Base-by-base conservation (phyloP, 2,888 invertebrate species). In the Hydraecia micacea region DNA sequence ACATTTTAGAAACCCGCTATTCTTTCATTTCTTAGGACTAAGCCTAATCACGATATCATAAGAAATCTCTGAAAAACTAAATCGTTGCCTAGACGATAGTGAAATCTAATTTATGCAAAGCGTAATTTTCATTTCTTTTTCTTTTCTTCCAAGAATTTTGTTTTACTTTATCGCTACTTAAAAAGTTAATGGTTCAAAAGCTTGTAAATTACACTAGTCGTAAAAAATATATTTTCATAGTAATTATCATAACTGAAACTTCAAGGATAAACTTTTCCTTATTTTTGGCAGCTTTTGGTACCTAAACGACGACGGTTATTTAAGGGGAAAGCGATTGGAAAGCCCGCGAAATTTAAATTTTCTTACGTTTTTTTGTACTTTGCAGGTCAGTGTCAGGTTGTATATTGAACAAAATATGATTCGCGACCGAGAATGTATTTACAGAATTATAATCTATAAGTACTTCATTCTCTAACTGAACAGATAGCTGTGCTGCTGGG, bases 41-140 rank as follows among this genome's bases (percentile, higher is more conserved):
- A 6, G 9, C 71, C 70, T 86, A 83, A 83, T 80, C 76, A 75
- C 58, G 73, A 80, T 85, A 69, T 86, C 82, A 83, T 85, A 85
- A 90, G 81, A 87, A 89, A 87, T 86, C 84, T 77, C 81, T 88
- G 75, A 87, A 90, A 90, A 89, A 88, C 82, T 81, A 74, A 84
- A 89, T 89, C 85, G 87, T 89, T 87, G 84, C 67, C 77, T 73
- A 78, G 80, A 77, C 86, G 87, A 87, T 90, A 89, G 78, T 83
- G 72, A 86, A 89, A 88, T 73, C 76, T 87, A 90, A 89, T 91
- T 90, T 87, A 87, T 88, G 77, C 79, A 46, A 80, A 85, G 71
- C 68, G 79, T 87, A 90, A 91, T 90, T 88, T 85, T 79, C 55
- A 84, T 84, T 87, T 83, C 71, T 83, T 87, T 83, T 73, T 36